A percentile compares a stretch with the other conserved stretches of the same genome.
phyloP scores from a whole-genome alignment of 1,140 invertebrate species.

The Pinna nobilis region DNA sequence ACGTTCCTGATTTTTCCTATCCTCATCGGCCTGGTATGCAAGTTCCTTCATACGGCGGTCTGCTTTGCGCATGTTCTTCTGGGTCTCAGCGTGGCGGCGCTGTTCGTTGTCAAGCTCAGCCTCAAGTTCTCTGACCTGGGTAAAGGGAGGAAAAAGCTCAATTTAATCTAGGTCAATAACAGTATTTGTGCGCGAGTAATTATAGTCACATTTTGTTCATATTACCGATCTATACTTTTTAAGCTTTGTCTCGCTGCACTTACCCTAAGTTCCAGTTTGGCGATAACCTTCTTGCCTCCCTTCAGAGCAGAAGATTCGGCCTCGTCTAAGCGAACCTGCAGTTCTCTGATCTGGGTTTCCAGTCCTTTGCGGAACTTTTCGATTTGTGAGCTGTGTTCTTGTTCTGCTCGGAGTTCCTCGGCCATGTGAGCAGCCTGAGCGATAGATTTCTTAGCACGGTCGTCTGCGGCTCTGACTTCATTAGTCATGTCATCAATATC shows the following conservation, averaged over 20 bases:
- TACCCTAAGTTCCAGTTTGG: slow-evolving; percentile 77
- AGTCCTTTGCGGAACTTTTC: slow-evolving; percentile 98
- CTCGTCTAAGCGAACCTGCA: slow-evolving; percentile 93
- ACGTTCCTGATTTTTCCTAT: slow-evolving; percentile 97
- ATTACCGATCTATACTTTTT: background rate
- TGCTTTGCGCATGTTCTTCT: slow-evolving; percentile 83
- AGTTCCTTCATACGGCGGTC: slow-evolving; percentile 81
- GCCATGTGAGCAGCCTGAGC: slow-evolving; percentile 96
- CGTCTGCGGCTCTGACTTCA: slow-evolving; percentile 66
- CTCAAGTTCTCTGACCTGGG: slow-evolving; percentile 84
- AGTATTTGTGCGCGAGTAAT: background rate
- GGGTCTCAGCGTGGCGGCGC: slow-evolving; percentile 88
- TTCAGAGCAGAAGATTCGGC: slow-evolving; percentile 96
- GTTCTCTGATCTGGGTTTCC: slow-evolving; percentile 97
- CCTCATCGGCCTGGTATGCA: slow-evolving; percentile 92
- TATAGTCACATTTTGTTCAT: background rate
- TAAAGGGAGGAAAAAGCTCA: background rate
- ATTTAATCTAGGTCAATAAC: background rate
- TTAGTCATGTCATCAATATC: slow-evolving; percentile 70
- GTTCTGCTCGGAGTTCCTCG: slow-evolving; percentile 97
- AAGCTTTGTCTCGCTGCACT: slow-evolving; percentile 17
- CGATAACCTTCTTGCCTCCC: slow-evolving; percentile 89
- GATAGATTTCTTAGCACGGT: slow-evolving; percentile 85
- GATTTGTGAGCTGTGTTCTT: slow-evolving; percentile 96
- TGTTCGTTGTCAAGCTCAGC: slow-evolving; percentile 98